Evolutionary conservation across 92 coral and sea anemone genomes (phyloP), one percentile per base, ranked within the genome.

Genomic region (Epizoanthus ramosus): DNA sequence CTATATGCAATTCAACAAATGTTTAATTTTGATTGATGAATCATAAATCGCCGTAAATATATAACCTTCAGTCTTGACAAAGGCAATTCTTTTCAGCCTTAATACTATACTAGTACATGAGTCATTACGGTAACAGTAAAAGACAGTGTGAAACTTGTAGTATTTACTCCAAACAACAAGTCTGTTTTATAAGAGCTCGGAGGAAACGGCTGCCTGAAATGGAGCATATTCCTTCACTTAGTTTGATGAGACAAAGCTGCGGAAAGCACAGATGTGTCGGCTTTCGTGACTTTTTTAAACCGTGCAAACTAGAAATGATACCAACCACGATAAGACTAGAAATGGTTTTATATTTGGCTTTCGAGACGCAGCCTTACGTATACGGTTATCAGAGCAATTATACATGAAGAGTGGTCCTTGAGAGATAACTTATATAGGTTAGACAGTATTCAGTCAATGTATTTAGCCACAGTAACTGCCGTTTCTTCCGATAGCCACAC

Each of bases 401-500:
- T 54, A 41, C 70, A 13, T 61, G 82, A 77, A 77, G 82, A 77
- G 71, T 22, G 82, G 57, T 24, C 41, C 82, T 77, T 63, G 57
- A 63, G 71, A 39, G 71, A 77, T 77, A 60, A 77, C 82, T 61
- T 33, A 7, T n/a, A n/a, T 56, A 15, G 54, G 13, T 12, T 47
- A 47, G 6, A 12, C 54, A 47, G 54, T 47, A 47, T 47, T 47
- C 54, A 9, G 54, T 15, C 54, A 47, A 17, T 19, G 14, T 33
- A 39, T 41, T 60, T 54, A 60, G 63, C 64, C 81, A 54, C 56
- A 23, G 69, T 65, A 57, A 22, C 66, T 59, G 71, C 66, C 5
- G 43, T 61, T 61, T 60, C 68, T 77, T 61, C 71, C 59, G 82
- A 77, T 77, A 77, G 82, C 82, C 69, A 41, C 52, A 77, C 23